Evolutionary conservation across 1,140 invertebrate genomes (phyloP).

Genomic region (Cyclargus thomasi): DNA sequence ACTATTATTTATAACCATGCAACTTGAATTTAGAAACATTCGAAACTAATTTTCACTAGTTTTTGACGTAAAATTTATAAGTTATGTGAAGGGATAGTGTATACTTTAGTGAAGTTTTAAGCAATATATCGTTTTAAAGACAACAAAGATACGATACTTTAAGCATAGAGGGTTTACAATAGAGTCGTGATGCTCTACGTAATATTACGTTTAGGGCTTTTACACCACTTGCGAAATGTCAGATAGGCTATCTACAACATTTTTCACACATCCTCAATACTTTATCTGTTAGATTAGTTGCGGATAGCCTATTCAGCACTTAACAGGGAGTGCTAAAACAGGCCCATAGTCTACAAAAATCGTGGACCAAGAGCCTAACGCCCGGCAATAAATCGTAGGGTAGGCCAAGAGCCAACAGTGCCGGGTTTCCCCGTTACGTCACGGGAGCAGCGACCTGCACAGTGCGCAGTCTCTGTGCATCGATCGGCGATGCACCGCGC

Average conservation of each 20-base stretch:
- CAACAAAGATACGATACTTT: too few species aligned
- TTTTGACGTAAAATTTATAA: not conserved
- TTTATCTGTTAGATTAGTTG: too few species aligned
- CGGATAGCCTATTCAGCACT: too few species aligned
- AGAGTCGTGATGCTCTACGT: too few species aligned
- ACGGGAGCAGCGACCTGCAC: slow-evolving; percentile 50
- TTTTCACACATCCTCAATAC: too few species aligned
- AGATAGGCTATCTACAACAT: too few species aligned
- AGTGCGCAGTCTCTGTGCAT: slow-evolving; percentile 59
- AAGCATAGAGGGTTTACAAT: too few species aligned
- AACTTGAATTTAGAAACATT: not conserved
- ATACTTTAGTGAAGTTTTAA: not conserved
- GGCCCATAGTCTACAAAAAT: not conserved
- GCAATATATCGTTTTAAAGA: too few species aligned
- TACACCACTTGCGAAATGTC: too few species aligned
- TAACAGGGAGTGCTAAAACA: not conserved
- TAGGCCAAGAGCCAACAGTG: not conserved
- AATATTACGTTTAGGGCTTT: too few species aligned
- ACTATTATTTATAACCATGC: not conserved
- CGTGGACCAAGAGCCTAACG: too few species aligned
- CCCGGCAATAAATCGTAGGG: not conserved
- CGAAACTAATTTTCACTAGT: not conserved
- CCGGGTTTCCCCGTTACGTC: slow-evolving; percentile 29
- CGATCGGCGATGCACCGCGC: slow-evolving; percentile 46
- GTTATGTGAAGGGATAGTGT: not conserved